Base-by-base conservation (phyloP, 2,888 invertebrate species). In the Phyto melanocephala region DNA sequence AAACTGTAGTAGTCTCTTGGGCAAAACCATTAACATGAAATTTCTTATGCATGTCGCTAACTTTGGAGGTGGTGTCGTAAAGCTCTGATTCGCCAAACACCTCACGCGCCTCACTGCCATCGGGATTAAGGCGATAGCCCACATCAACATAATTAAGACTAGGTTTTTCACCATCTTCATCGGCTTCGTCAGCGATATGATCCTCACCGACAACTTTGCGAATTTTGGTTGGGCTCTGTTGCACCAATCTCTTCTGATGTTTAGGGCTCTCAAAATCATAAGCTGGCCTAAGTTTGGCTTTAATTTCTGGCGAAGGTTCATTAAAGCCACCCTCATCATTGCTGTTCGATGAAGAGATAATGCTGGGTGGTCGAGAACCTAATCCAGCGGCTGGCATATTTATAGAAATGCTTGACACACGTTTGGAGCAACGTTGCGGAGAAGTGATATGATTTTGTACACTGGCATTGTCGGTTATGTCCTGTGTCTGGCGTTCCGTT, bases 321-420 rank as follows among this genome's bases (percentile, higher is more conserved):
- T 95, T 94, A 91, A 94, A 94, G 63, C 95, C 94, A 68, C 94
- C 94, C 86, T 95, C 95, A 90, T 95, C 95, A 35, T 67, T 93
- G 60, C 89, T 90, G 42, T 94, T 92, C n/a, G 87, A 84, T 85
- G 93, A 93, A 86, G 95, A 95, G 63, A 95, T 93, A 80, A 95
- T 93, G 83, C 95, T 95, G 13, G 95, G 92, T 87, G 93, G 94
- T 84, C 92, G 93, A 79, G 92, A 94, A 86, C 94, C 93, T 84
- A 94, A 87, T 28, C 94, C 94, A 20, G 94, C 93, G 13, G 94
- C 93, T 83, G 93, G 93, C 88, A 94, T 92, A 89, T 94, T 93
- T 65, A 94, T 90, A 24, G 93, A 93, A 85, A 94, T 93, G 88
- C 93, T 92, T 82, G 92, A 93, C 86, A 93, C 92, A 90, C 91